A percentile compares a stretch with the other conserved stretches of the same genome.
phyloP scores from a whole-genome alignment of 2,888 invertebrate species.

The Campaea margaritaria region DNA sequence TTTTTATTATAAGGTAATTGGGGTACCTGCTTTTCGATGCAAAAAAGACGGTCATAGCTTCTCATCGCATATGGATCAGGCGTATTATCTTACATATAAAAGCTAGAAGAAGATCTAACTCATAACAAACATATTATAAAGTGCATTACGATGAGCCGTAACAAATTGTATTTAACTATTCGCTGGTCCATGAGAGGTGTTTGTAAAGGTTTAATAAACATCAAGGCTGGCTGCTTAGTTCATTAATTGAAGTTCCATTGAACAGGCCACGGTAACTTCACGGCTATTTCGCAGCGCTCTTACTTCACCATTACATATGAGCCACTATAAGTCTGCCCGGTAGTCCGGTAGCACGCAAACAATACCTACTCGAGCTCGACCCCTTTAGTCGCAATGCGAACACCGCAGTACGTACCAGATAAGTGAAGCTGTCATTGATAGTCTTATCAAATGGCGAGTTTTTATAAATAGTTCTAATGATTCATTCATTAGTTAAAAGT shows the following conservation, averaged over 20 bases:
- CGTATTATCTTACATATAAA: too few relatives aligned
- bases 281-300: constrained; percentile 3
- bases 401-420: background rate
- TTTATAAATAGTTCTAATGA: background rate
- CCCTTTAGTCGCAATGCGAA: constrained; percentile 7
- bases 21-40: too few relatives aligned
- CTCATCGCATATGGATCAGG: too few relatives aligned
- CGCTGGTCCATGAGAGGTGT: too few relatives aligned
- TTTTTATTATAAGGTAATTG: too few relatives aligned
- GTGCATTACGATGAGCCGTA: too few relatives aligned
- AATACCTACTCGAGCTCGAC: constrained; percentile 1
- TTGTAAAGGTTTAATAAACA: background rate
- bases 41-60: too few relatives aligned
- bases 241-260: constrained; percentile 1
- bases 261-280: constrained; percentile 4
- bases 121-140: too few relatives aligned
- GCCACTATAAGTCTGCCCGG: too few relatives aligned
- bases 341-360: constrained; percentile 5
- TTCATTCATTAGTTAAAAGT: too few relatives aligned
- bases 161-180: too few relatives aligned
- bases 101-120: too few relatives aligned
- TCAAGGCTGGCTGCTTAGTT: background rate
- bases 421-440: constrained; percentile 3
- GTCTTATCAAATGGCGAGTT: constrained; percentile 7
- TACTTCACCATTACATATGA: background rate